Evolutionary conservation across 2,888 invertebrate genomes (phyloP), one percentile per base, ranked within the genome.

Genomic region (Cyrtodaria siliqua): DNA sequence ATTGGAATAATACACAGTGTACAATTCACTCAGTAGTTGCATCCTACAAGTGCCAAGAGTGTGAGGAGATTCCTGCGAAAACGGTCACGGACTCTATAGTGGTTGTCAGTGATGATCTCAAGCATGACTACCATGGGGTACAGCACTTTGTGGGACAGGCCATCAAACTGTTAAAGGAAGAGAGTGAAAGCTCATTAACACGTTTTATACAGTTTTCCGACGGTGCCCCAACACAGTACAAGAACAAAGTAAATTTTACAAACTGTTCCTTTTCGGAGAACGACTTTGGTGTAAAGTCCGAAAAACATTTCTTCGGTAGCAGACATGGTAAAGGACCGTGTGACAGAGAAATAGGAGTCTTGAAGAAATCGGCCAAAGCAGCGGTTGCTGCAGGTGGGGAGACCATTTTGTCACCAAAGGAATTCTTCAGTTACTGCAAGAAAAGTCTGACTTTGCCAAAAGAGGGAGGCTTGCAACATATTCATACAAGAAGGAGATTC

Each of bases 1-100:
- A 68, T 23, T 68, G 68, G 55, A 50, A 24, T 44, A 68, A 59
- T 50, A 52, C 49, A 18, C 57, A 49, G 23, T 57, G 49, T 24
- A 67, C 68, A 2, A 60, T 68, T 6, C 68, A 68, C 33, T 53
- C 68, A 23, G 44, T 68, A 53, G 68, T 68, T n/a, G 61, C 61
- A 61, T 29, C 33, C 8, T 61, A 61, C 29, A 14, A 6, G 29
- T 29, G 61, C 16, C 60, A 2, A n/a, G 29, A 29, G 6, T 3
- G 14, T 27, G 12, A 55, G 16, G 26, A 29, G 6, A 26, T 27
- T 29, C n/a, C n/a, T n/a, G n/a, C n/a, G n/a, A 27, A 52, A 52
- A 24, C 26, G 9, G 55, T 55, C 2, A 55, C 55, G n/a, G 55
- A 55, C 33, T 27, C 29, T n/a, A 4, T 55, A n/a, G 9, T 55